Evolutionary conservation across 2,888 invertebrate genomes (phyloP).

Genomic region (Laspeyria flexula): DNA sequence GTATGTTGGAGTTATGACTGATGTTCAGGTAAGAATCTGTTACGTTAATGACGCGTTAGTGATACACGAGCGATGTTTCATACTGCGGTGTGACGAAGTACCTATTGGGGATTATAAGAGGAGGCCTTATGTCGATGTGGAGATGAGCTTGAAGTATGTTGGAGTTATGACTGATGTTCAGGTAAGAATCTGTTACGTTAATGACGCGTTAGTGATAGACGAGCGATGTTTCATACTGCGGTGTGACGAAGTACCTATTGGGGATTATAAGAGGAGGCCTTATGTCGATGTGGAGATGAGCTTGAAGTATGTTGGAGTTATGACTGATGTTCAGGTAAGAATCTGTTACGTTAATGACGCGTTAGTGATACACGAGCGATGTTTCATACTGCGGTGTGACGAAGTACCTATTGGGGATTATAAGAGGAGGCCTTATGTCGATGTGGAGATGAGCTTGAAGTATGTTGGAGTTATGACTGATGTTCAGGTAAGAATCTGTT

Average conservation of each 20-base stretch:
- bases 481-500: slow-evolving; percentile 45
- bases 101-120: slow-evolving; percentile 23
- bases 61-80: slow-evolving; percentile 75
- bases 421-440: slow-evolving; percentile 71
- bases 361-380: slow-evolving; percentile 76
- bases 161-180: slow-evolving; percentile 51
- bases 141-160: slow-evolving; percentile 77
- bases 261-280: slow-evolving; percentile 54
- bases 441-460: slow-evolving; percentile 80
- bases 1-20: slow-evolving; percentile 60
- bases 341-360: slow-evolving; percentile 64
- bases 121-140: slow-evolving; percentile 80
- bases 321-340: slow-evolving; percentile 51
- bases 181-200: slow-evolving; percentile 64
- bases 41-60: slow-evolving; percentile 65
- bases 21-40: slow-evolving; percentile 59
- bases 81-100: slow-evolving; percentile 60
- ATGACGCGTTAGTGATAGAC: slow-evolving; percentile 68
- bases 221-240: slow-evolving; percentile 75
- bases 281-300: slow-evolving; percentile 82
- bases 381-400: slow-evolving; percentile 67
- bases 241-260: slow-evolving; percentile 45
- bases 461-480: slow-evolving; percentile 60
- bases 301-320: slow-evolving; percentile 68
- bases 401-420: slow-evolving; percentile 23